Evolutionary conservation across 2,888 invertebrate genomes (phyloP).

Genomic region (Lycia hirtaria): DNA sequence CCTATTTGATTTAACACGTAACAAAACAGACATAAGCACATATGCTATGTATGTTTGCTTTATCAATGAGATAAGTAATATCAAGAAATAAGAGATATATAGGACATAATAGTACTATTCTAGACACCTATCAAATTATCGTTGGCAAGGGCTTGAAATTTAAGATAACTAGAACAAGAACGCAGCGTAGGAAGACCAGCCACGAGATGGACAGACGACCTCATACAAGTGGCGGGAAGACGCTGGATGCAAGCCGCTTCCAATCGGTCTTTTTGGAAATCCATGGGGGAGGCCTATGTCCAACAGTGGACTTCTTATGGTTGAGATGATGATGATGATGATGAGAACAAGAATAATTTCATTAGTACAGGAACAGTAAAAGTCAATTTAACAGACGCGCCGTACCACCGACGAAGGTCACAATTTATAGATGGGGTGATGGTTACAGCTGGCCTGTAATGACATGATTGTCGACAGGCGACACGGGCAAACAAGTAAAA

Average conservation of each 20-base stretch:
- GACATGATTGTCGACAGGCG: conserved; percentile 81
- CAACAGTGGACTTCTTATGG: too few relatives aligned
- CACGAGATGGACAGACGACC: too few relatives aligned
- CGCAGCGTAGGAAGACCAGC: too few relatives aligned
- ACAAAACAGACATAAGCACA: background rate
- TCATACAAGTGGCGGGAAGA: too few relatives aligned
- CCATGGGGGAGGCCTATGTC: too few relatives aligned
- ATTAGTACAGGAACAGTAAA: conserved; percentile 58
- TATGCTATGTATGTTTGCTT: background rate
- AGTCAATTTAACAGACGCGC: conserved; percentile 73
- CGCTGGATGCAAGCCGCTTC: too few relatives aligned
- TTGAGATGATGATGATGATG: too few relatives aligned
- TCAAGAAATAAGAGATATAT: conserved; percentile 23
- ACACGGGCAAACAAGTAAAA: conserved; percentile 80
- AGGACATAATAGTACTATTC: background rate
- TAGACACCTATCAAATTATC: background rate
- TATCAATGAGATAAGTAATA: conserved; percentile 10
- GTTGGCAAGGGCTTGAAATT: background rate
- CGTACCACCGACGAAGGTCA: conserved; percentile 77
- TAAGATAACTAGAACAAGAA: too few relatives aligned
- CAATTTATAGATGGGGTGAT: conserved; percentile 79
- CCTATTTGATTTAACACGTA: conserved; percentile 22
- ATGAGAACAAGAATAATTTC: background rate
- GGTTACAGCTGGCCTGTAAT: conserved; percentile 76
- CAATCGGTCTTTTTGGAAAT: too few relatives aligned